These are phyloP conservation scores for Osmerus eperlanus DNA, from an alignment of 2,113 vertebrate genomes.

Conservation along the genomic window DNA sequence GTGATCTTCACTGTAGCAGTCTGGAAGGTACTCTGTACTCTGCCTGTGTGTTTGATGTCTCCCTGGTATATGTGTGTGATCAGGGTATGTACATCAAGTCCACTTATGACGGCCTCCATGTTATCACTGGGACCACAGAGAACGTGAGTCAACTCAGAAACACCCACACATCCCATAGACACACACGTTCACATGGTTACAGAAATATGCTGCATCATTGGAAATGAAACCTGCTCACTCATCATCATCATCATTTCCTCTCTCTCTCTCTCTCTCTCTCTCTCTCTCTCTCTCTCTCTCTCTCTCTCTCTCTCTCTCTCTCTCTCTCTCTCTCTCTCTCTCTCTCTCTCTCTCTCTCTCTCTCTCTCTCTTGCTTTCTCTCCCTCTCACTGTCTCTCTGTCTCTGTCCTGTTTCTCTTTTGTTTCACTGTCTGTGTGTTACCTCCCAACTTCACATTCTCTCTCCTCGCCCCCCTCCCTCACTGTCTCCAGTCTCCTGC, in stretches of 20 bases:
- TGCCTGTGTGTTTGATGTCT: constrained; percentile 2
- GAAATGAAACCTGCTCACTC: neutral
- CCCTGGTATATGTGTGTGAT: constrained; percentile 15
- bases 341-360: neutral
- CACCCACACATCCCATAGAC: neutral
- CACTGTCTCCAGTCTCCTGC: constrained; percentile 61
- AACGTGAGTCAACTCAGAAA: constrained; percentile 58
- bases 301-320: constrained; percentile 4
- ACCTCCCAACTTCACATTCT: neutral
- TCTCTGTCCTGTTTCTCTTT: no score
- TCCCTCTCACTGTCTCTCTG: no score
- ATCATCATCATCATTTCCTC: no score
- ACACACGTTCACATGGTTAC: neutral
- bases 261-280: neutral
- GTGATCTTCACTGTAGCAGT: no score
- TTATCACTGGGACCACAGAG: constrained; percentile 73
- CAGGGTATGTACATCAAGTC: constrained; percentile 77
- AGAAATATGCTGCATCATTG: no score
- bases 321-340: neutral
- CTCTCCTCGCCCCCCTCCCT: neutral
- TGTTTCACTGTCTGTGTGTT: no score
- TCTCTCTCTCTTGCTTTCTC: neutral
- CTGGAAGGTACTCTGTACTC: neutral
- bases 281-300: neutral
- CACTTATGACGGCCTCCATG: constrained; percentile 72